Evolutionary conservation across 2,888 invertebrate genomes (phyloP), one percentile per base, ranked within the genome.

Genomic region (Pseudoips prasinana): DNA sequence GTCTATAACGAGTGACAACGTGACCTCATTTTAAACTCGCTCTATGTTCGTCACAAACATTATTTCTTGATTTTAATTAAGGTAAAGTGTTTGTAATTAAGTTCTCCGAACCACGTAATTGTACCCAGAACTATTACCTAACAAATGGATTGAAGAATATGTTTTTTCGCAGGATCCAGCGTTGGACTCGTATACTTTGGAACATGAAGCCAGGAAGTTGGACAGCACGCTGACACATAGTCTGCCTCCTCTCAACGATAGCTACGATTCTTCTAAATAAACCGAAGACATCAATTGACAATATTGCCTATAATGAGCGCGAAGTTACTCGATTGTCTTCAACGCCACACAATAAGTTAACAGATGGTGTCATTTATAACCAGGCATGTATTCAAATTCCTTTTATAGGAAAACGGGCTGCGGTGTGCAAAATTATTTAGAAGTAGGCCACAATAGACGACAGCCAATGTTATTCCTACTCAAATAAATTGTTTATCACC

Each of bases 151-250:
- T 14, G 3, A 14, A 14, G 2, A 14, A 2, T 10, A n/a, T 18
- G 8, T 52, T 49, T 41, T 23, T 38, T 85, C 22, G 17, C 90
- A 93, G 82, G 97, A 98, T 79, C 96, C 96, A 1, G 92, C 94
- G 0, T 81, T 97, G 31, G 97, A 97, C 81, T 94, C 96, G 0
- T 91, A 95, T 50, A 91, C 97, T 1, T 83, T 98, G 65, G 97
- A 98, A 71, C 96, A 95, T 67, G 98, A 98, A 81, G 94, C 97
- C 3, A 90, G 96, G 57, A 96, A 92, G 68, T 66, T 92, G 63
- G 92, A 92, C 74, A 91, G 82, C 73, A 91, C 91, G 1, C 73
- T 92, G 28, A 80, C 91, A 7, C 90, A 89, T 76, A 92, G 91
- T 65, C 82, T 92, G 36, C 92, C 92, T 35, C 91, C 89, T 7